A percentile compares a stretch with the other conserved stretches of the same genome.
Conservation (phyloP, 64 coral and sea anemone species). For the Porites australiensis region DNA sequence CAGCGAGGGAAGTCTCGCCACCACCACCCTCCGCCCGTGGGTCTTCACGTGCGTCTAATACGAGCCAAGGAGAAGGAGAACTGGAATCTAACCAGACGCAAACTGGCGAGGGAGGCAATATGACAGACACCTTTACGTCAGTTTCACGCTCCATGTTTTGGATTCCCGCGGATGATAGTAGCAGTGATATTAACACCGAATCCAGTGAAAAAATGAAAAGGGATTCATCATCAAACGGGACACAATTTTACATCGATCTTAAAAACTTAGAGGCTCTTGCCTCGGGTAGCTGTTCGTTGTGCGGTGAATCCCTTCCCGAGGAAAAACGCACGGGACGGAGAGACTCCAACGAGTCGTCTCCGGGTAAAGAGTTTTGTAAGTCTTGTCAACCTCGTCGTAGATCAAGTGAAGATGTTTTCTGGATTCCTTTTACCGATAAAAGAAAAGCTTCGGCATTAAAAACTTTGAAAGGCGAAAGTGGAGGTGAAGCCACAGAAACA, state of each 20-base stretch:
- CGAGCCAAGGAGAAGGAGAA: background rate
- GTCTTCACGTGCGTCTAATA: background rate
- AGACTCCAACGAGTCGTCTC: background rate
- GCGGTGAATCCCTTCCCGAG: slow-evolving; percentile 4
- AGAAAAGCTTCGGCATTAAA: background rate
- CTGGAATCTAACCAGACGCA: background rate
- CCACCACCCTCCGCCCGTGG: slow-evolving; percentile 43
- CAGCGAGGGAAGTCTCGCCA: slow-evolving; percentile 4
- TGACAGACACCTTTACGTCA: slow-evolving; percentile 58
- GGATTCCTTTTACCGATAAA: slow-evolving; percentile 39
- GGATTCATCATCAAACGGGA: slow-evolving; percentile 25
- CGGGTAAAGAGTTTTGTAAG: slow-evolving; percentile 10
- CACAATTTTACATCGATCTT: slow-evolving; percentile 41
- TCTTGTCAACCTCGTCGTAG: slow-evolving; percentile 9
- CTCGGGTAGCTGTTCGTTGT: slow-evolving; percentile 19
- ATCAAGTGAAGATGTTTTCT: slow-evolving; percentile 29
- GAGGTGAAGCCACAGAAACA: background rate
- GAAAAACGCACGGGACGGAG: background rate
- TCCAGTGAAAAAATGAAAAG: background rate
- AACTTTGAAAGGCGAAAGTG: background rate
- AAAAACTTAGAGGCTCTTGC: slow-evolving; percentile 15
- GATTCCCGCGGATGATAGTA: slow-evolving; percentile 44
- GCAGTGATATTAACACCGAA: background rate
- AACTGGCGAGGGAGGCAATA: background rate
- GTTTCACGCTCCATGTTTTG: slow-evolving; percentile 34